Conservation (phyloP, 1,140 invertebrate species). For the Drosophila repletoides region DNA sequence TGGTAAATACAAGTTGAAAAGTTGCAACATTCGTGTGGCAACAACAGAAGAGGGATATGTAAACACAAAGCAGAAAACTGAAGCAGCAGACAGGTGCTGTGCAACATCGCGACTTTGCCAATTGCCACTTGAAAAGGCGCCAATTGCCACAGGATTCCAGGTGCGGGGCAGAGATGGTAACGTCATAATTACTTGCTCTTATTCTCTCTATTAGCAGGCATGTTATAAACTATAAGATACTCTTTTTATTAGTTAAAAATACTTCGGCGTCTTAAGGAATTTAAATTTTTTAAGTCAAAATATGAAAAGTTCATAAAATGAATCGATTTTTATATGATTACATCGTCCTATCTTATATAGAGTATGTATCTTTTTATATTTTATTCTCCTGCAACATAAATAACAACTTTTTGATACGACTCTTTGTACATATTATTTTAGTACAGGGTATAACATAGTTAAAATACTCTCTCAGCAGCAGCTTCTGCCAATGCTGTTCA, state of each 20-base stretch:
- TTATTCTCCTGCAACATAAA: too few species aligned
- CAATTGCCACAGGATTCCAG: conserved; percentile 16
- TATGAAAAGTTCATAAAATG: too few species aligned
- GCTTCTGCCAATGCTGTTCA: neutral
- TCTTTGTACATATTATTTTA: too few species aligned
- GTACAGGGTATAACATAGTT: conserved; percentile 8
- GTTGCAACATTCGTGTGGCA: conserved; percentile 44
- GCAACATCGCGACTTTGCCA: conserved; percentile 2
- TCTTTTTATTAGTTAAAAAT: too few species aligned
- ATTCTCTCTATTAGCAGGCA: conserved; percentile 46
- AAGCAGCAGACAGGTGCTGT: neutral
- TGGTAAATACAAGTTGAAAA: conserved; percentile 53
- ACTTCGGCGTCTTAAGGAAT: too few species aligned
- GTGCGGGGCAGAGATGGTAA: conserved; percentile 9
- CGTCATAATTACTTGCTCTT: conserved; percentile 59
- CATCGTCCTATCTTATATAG: too few species aligned
- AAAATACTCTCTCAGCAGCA: neutral
- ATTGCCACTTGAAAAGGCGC: conserved; percentile 26
- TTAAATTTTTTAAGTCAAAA: too few species aligned
- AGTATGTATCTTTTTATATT: too few species aligned
- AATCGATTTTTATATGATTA: too few species aligned
- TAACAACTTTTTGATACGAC: too few species aligned
- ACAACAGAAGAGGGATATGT: conserved; percentile 34
- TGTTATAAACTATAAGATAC: too few species aligned
- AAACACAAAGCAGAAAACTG: neutral